phyloP scores from a whole-genome alignment of 2,797 vertebrate species.

The Petrocephalus schoutedeni region DNA sequence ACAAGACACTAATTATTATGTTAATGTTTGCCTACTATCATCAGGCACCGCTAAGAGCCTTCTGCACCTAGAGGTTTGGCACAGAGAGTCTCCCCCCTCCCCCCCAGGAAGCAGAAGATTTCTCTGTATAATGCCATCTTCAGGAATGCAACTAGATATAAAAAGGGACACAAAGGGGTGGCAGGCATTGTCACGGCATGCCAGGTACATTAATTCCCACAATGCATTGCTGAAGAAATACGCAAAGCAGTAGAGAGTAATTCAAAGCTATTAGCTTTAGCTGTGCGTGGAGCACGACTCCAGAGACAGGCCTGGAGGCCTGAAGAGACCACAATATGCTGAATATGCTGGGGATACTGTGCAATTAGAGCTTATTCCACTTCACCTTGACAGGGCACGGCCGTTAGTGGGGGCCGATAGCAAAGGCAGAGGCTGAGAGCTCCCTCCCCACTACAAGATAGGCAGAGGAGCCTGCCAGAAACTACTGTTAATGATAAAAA shows the following conservation, averaged over 20 bases:
- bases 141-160: slow-evolving; percentile 71
- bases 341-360: slow-evolving; percentile 75
- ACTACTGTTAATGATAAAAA: background rate
- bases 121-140: slow-evolving; percentile 80
- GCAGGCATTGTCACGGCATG: slow-evolving; percentile 83
- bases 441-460: background rate
- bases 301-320: slow-evolving; percentile 80
- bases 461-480: background rate
- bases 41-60: slow-evolving; percentile 99
- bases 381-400: slow-evolving; percentile 14
- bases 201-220: slow-evolving; percentile 96
- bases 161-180: slow-evolving; percentile 31
- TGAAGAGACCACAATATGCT: slow-evolving; percentile 69
- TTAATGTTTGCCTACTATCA: slow-evolving; percentile 99
- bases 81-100: slow-evolving; percentile 50
- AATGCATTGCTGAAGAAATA: slow-evolving; percentile 90
- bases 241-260: slow-evolving; percentile 80
- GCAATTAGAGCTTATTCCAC: slow-evolving; percentile 60
- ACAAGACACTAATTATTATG: slow-evolving; percentile 99
- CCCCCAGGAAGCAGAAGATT: slow-evolving; percentile 63
- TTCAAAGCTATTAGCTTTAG: slow-evolving; percentile 81
- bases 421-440: background rate
- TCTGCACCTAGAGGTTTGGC: slow-evolving; percentile 98
- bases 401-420: background rate
- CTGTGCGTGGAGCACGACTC: slow-evolving; percentile 63